phyloP scores from a whole-genome alignment of 1,140 invertebrate species.

The Fopius arisanus region DNA sequence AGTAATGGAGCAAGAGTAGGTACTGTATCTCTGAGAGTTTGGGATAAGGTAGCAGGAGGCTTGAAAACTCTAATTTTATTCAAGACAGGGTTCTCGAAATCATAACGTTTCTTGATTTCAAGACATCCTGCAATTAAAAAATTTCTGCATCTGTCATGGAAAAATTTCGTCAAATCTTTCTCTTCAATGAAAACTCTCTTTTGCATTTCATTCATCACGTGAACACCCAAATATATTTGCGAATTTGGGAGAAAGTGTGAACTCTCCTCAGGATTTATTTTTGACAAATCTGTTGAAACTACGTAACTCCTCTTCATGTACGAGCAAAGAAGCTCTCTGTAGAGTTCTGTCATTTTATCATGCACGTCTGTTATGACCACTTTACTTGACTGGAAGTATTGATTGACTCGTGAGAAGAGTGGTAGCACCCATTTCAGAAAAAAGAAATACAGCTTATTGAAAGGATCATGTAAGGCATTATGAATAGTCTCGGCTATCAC shows the following conservation, averaged over 20 bases:
- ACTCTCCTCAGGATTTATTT: neutral
- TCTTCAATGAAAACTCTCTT: neutral
- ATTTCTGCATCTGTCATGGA: neutral
- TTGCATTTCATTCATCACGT: neutral
- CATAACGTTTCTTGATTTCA: neutral
- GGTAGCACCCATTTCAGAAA: no score
- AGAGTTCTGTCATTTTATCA: no score
- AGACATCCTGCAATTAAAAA: neutral
- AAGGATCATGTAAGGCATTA: neutral
- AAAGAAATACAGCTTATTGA: constrained; percentile 27
- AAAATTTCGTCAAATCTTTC: neutral
- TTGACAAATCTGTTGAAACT: neutral
- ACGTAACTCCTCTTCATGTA: constrained; percentile 19
- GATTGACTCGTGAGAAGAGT: no score
- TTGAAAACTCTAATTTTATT: neutral
- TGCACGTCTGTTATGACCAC: no score
- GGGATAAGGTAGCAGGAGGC: neutral
- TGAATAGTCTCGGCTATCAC: neutral
- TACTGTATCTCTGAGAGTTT: neutral
- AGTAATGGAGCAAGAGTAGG: neutral
- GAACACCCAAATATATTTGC: neutral
- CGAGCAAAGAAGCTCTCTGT: no score
- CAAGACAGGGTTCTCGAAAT: no score
- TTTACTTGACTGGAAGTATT: no score
- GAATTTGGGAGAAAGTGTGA: neutral